Base-by-base conservation (phyloP, 2,888 invertebrate genomes). In the Pyrrhosoma nymphula region DNA sequence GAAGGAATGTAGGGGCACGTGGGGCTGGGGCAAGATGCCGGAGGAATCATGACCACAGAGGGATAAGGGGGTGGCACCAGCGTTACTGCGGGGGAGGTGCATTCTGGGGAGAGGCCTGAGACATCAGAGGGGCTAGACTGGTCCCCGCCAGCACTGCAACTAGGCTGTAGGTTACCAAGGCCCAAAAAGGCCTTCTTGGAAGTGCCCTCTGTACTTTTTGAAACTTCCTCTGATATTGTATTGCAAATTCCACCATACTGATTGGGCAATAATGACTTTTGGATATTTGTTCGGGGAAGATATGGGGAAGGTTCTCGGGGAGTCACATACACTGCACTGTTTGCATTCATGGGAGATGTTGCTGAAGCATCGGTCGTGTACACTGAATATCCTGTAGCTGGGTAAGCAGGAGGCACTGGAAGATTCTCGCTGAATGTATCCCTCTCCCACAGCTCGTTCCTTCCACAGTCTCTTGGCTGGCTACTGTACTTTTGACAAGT, bases 21-120 rank as follows among this genome's bases (percentile, higher is more conserved):
- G 60, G 93, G 93, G 75, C 93, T 75, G 93, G 93, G 47, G 75
- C 69, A 93, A 23, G 91, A 91, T 16, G 93, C 39, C 23, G 93
- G 93, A 23, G 69, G 93, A n/a, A 91, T 39, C 23, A 60, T 91
- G 47, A 93, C 69, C 35, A 93, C 93, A 6, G 93, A 75, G 14
- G 93, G 95, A 91, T 96, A 96, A 10, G 96, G 96, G 12, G 96
- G 96, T 26, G 96, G 96, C 30, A 96, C 96, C 56, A 96, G 96
- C 56, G 96, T 96, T 30, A 96, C 96, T n/a, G 96, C 96, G 8
- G 96, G 96, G 18, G 96, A 96, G 6, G 96, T 95, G 93, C 96
- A 96, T 95, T 96, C 96, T 20, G 96, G 96, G 47, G 96, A 96
- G 18, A 96, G 95, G 88, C 96, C 96, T 47, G 93, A 93, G 14